phyloP scores from a whole-genome alignment of 92 coral and sea anemone species.

The Bergia sp. region DNA sequence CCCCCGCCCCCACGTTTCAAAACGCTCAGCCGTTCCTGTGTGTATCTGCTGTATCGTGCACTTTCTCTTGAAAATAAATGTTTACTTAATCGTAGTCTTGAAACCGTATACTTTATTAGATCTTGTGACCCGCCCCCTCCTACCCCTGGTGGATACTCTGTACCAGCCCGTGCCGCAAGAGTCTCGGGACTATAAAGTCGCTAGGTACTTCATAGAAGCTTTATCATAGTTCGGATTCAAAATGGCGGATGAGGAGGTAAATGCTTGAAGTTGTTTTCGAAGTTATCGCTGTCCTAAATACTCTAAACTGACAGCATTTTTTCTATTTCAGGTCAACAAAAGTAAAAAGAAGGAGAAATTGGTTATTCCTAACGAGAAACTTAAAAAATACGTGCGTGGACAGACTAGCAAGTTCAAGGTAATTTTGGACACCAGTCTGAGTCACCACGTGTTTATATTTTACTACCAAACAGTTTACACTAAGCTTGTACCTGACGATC shows the following conservation, averaged over 20 bases:
- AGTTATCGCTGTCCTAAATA: not conserved
- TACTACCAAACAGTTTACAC: too few species aligned
- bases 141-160: too few species aligned
- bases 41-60: too few species aligned
- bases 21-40: too few species aligned
- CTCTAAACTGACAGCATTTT: not conserved
- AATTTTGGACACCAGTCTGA: not conserved
- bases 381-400: constrained; percentile 15
- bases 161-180: not conserved
- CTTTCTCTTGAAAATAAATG: too few species aligned
- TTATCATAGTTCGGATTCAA: not conserved
- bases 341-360: not conserved
- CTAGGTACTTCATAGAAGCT: constrained; percentile 1
- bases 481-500: too few species aligned
- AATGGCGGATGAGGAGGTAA: constrained; percentile 37
- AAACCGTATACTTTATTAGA: too few species aligned
- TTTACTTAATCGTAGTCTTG: too few species aligned
- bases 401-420: constrained; percentile 22
- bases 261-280: not conserved
- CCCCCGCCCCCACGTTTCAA: too few species aligned
- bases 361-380: constrained; percentile 3
- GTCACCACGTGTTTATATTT: not conserved
- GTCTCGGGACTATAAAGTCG: not conserved
- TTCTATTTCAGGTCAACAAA: not conserved
- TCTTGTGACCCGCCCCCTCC: too few species aligned